Evolutionary conservation across 1,140 invertebrate genomes (phyloP).

Genomic region (Leptinotarsa undecemlineata): DNA sequence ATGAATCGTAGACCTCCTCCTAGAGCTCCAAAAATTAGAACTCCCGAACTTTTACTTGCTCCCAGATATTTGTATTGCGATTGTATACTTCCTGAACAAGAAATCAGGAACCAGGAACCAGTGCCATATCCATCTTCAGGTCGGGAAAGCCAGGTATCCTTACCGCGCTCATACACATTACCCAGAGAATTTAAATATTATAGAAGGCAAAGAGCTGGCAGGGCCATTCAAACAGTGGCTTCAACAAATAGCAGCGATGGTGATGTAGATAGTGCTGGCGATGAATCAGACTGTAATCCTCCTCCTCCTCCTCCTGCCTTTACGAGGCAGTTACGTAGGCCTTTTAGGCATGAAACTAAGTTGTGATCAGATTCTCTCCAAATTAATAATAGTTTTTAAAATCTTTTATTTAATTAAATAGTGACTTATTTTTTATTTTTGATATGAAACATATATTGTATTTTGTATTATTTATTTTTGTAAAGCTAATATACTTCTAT

Average conservation of each 20-base stretch:
- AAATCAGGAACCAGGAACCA: conserved; percentile 27
- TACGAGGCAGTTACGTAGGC: conserved; percentile 47
- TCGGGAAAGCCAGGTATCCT: conserved; percentile 76
- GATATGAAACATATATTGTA: conserved; percentile 20
- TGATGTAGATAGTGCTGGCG: conserved; percentile 69
- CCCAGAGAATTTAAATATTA: conserved; percentile 85
- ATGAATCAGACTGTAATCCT: conserved; percentile 59
- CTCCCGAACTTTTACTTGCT: conserved; percentile 76
- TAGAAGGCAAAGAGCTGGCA: conserved; percentile 60
- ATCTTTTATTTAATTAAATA: not conserved
- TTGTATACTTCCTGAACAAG: conserved; percentile 45
- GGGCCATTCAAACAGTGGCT: conserved; percentile 65
- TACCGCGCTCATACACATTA: conserved; percentile 81
- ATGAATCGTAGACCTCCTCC: conserved; percentile 52
- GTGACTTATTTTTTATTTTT: conserved; percentile 24
- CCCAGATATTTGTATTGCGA: conserved; percentile 67
- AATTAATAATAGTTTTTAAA: too few species aligned
- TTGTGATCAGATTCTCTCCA: conserved; percentile 37
- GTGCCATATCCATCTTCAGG: conserved; percentile 62
- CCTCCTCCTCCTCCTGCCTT: conserved; percentile 48
- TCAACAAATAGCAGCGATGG: conserved; percentile 86
- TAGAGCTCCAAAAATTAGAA: conserved; percentile 61
- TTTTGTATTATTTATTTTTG: conserved; percentile 32
- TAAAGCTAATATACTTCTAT: conserved; percentile 26
- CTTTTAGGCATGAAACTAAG: conserved; percentile 55